Percentiles rank a stretch among this genome's conserved stretches.
Evolutionary conservation across 2,888 invertebrate species (phyloP).

Genomic region (Mimas tiliae): DNA sequence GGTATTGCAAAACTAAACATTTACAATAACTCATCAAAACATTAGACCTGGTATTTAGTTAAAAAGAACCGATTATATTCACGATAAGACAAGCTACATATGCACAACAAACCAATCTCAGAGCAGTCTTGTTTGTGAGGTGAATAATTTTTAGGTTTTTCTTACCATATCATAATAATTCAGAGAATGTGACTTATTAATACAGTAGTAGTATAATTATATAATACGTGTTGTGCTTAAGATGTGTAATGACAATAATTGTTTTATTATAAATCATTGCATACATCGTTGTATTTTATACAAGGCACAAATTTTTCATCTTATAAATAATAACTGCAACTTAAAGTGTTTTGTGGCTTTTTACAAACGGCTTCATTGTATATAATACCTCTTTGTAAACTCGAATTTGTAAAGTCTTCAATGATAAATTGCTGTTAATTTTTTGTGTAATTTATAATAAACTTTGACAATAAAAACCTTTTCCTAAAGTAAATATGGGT

Average conservation of each 20-base stretch:
- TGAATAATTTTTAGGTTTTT: background rate
- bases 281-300: conserved; percentile 38
- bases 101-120: background rate
- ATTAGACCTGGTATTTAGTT: too few species aligned
- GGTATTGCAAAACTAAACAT: too few species aligned
- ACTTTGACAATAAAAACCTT: conserved; percentile 76
- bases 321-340: conserved; percentile 7
- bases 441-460: conserved; percentile 59
- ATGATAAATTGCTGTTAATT: conserved; percentile 64
- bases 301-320: conserved; percentile 30
- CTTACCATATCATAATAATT: background rate
- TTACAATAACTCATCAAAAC: too few species aligned
- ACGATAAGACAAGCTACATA: background rate
- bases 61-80: background rate
- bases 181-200: conserved; percentile 10
- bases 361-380: conserved; percentile 47
- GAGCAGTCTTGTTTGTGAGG: background rate
- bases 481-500: conserved; percentile 56
- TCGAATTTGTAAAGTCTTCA: conserved; percentile 55
- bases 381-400: conserved; percentile 42
- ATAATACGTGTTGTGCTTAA: conserved; percentile 6
- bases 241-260: conserved; percentile 13
- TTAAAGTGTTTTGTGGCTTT: conserved; percentile 43
- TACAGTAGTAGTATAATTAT: conserved; percentile 7
- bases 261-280: conserved; percentile 28